Conservation (phyloP, 2,888 invertebrate species). For the Stegana nigrithorax region DNA sequence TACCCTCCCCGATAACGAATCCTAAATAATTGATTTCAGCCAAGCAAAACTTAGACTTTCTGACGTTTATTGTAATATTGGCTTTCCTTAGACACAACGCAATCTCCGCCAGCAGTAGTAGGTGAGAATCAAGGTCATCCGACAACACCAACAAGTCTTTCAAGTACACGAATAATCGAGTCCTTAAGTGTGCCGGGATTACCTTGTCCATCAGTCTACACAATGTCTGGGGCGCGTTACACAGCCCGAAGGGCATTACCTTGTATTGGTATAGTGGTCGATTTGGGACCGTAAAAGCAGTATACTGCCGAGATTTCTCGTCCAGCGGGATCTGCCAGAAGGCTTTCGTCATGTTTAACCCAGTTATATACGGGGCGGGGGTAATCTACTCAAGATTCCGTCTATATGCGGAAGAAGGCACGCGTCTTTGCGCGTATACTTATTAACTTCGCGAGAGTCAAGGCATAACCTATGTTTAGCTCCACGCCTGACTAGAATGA, state of each 20-base stretch:
- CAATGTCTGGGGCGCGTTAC: slow-evolving; percentile 30
- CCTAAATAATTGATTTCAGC: slow-evolving; percentile 28
- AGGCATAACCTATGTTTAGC: slow-evolving; percentile 38
- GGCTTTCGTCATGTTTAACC: slow-evolving; percentile 31
- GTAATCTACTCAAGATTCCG: slow-evolving; percentile 32
- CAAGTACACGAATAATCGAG: slow-evolving; percentile 28
- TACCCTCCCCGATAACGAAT: slow-evolving; percentile 18
- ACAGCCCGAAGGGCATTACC: slow-evolving; percentile 31
- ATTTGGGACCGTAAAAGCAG: slow-evolving; percentile 43
- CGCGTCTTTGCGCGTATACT: slow-evolving; percentile 36
- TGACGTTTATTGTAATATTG: slow-evolving; percentile 23
- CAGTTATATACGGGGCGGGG: slow-evolving; percentile 24
- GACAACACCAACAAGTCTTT: slow-evolving; percentile 32
- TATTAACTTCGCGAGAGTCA: slow-evolving; percentile 46
- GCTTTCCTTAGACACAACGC: slow-evolving; percentile 17
- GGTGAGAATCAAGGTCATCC: slow-evolving; percentile 14
- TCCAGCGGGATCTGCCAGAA: slow-evolving; percentile 26
- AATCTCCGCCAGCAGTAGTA: slow-evolving; percentile 15
- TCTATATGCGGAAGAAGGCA: slow-evolving; percentile 35
- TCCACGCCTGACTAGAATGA: neutral
- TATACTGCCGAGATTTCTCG: slow-evolving; percentile 22
- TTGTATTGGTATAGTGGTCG: slow-evolving; percentile 23
- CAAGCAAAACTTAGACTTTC: slow-evolving; percentile 28
- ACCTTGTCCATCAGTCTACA: slow-evolving; percentile 19
- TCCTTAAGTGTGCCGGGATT: slow-evolving; percentile 19